Evolutionary conservation across 2,797 vertebrate species (phyloP), one percentile per base, ranked within the genome.

Genomic region (Pipistrellus pygmaeus): DNA sequence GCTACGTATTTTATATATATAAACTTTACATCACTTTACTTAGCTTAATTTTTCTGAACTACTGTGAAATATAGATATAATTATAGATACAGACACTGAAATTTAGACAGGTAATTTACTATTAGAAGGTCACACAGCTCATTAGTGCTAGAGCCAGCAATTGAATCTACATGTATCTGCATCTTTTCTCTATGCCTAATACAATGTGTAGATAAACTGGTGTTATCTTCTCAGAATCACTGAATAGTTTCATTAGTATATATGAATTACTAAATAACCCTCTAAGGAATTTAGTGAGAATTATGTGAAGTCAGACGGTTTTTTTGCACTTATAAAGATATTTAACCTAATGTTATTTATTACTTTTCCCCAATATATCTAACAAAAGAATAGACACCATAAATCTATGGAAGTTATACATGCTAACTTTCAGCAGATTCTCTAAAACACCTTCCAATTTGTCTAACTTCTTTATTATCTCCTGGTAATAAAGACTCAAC

Each of bases 1-100:
- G 14, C 0, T 8, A 62, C 8, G 6, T 15, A 51, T 89, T 88
- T 55, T 62, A 30, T 27, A 27, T 27, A 27, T 48, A 41, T 62
- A 38, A 53, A 57, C 11, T 62, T 62, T 44, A 21, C 2, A 64
- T 68, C 9, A 73, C 1, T 46, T 68, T 7, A 77, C 1, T 46
- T 12, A 90, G 32, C 25, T 91, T 80, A 9, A 89, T 57, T 90
- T 81, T 84, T 94, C 20, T 12, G 51, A 86, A 85, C 15, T 78
- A 21, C 44, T 53, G 4, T 87, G 30, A 91, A 93, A 93, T 55
- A 6, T 32, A 53, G 44, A 21, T 38, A 20, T 51, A 25, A 71
- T 60, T 76, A 5, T 62, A 86, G 17, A 75, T 62, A 77, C 0
- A 68, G 23, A 55, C 91, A 68, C 12, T 72, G 10, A 80, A 89